Evolutionary conservation across 2,888 invertebrate species (phyloP).

Genomic region (Polydesmus complanatus): DNA sequence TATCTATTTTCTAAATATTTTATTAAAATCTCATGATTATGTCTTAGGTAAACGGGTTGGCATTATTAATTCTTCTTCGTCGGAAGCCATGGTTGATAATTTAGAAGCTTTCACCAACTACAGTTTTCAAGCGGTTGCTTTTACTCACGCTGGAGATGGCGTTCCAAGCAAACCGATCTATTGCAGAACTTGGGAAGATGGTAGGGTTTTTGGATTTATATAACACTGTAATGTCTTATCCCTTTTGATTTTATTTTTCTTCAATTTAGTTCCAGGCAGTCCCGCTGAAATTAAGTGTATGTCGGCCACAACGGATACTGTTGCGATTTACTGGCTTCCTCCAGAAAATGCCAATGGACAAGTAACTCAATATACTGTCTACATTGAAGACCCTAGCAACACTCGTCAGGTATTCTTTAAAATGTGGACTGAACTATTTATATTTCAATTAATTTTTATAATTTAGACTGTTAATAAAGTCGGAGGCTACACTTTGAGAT

Average conservation of each 20-base stretch:
- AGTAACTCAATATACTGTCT: constrained; percentile 30
- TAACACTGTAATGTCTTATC: background rate
- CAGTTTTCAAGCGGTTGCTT: constrained; percentile 33
- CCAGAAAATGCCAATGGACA: constrained; percentile 31
- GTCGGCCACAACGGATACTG: constrained; percentile 28
- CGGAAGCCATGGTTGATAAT: constrained; percentile 22
- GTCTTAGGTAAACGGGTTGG: constrained; percentile 9
- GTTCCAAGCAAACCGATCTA: constrained; percentile 29
- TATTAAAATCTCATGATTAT: too few relatives aligned
- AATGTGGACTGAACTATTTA: background rate
- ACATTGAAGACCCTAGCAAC: constrained; percentile 20
- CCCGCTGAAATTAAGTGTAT: constrained; percentile 33
- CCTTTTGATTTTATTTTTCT: background rate
- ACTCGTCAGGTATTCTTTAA: constrained; percentile 14
- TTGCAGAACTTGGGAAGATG: constrained; percentile 30
- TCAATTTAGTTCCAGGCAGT: constrained; percentile 29
- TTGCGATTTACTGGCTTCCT: constrained; percentile 33
- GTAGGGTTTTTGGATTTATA: constrained; percentile 22
- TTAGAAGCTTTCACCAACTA: constrained; percentile 31
- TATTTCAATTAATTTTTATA: background rate
- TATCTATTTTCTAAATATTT: too few relatives aligned
- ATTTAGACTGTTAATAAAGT: constrained; percentile 12
- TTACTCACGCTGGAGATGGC: constrained; percentile 33
- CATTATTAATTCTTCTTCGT: constrained; percentile 3
- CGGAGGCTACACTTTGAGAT: constrained; percentile 18